Evolutionary conservation across 2,113 vertebrate species (phyloP).

Genomic region (Ahaetulla prasina): DNA sequence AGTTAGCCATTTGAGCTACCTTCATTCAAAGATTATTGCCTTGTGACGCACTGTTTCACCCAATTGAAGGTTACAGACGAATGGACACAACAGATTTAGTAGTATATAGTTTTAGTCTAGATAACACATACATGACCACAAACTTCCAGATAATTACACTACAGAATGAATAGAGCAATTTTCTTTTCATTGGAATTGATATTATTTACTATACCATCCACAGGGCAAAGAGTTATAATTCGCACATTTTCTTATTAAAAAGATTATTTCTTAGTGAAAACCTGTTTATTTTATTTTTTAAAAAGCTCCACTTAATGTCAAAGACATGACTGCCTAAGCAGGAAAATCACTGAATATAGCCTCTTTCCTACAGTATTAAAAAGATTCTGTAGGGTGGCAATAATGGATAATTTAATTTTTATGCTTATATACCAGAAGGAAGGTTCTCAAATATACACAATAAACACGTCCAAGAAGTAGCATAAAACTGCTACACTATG

Average conservation of each 20-base stretch:
- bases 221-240: not conserved
- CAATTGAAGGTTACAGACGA: not conserved
- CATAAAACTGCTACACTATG: fast-evolving
- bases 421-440: not conserved
- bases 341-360: not conserved
- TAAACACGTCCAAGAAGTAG: not conserved
- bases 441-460: not conserved
- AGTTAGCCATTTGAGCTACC: not conserved
- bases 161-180: not conserved
- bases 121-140: not conserved
- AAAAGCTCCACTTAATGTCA: not conserved
- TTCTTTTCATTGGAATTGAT: not conserved
- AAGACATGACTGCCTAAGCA: fast-evolving
- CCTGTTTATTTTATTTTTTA: not conserved
- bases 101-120: not conserved
- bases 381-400: not conserved
- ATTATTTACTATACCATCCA: not conserved
- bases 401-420: not conserved
- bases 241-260: not conserved
- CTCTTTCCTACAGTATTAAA: fast-evolving
- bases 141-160: not conserved
- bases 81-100: not conserved
- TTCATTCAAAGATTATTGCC: not conserved
- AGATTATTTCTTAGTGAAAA: not conserved
- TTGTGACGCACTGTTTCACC: not conserved